These are phyloP conservation scores for Alligator sinensis DNA, from an alignment of 2,113 vertebrate species.

Conservation along the genomic window DNA sequence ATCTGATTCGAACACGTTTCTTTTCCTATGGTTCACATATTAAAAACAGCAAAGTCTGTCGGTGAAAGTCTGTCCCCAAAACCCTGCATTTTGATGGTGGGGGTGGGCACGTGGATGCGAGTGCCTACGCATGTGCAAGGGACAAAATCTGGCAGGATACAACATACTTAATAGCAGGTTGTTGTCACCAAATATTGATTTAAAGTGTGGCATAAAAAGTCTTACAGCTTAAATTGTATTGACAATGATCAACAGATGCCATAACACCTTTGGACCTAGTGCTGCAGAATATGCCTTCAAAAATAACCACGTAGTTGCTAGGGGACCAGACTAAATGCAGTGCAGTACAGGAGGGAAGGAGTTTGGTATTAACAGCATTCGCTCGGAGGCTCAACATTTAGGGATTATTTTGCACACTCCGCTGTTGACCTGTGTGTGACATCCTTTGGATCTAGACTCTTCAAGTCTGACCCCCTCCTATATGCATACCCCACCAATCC, in stretches of 20 bases:
- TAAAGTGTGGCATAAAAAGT: constrained; percentile 75
- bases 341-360: too few relatives aligned
- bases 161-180: constrained; percentile 62
- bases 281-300: constrained; percentile 69
- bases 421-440: too few relatives aligned
- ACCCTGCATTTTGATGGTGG: constrained; percentile 32
- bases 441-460: too few relatives aligned
- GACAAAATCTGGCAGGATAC: constrained; percentile 72
- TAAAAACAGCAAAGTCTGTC: constrained; percentile 52
- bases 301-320: neutral
- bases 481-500: too few relatives aligned
- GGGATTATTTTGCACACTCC: too few relatives aligned
- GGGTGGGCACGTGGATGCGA: constrained; percentile 19
- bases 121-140: constrained; percentile 65
- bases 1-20: constrained; percentile 58
- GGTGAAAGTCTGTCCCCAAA: constrained; percentile 52
- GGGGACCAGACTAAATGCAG: too few relatives aligned
- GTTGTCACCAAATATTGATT: constrained; percentile 74
- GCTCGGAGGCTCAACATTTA: too few relatives aligned
- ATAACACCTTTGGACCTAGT: constrained; percentile 75
- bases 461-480: too few relatives aligned
- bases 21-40: constrained; percentile 49
- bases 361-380: too few relatives aligned
- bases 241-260: constrained; percentile 75
- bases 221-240: constrained; percentile 75